A percentile compares a stretch with the other conserved stretches of the same genome.
These are phyloP conservation scores for Anarhynchus alexandrinus DNA, from an alignment of 2,113 vertebrate genomes.

Conservation along the genomic window DNA sequence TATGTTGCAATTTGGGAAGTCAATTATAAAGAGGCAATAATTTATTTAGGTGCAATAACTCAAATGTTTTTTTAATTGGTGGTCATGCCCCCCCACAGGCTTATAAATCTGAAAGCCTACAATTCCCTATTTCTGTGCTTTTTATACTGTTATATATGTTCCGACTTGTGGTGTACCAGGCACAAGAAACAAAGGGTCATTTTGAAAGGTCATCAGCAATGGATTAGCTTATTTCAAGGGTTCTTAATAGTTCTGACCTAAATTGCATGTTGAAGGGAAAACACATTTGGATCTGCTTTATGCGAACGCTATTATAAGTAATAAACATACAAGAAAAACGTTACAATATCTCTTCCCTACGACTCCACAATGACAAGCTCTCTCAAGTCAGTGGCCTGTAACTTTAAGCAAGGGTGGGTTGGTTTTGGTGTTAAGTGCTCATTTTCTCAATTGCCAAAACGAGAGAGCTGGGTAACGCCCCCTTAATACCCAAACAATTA, in stretches of 20 bases:
- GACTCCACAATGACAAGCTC: not conserved
- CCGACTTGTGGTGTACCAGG: not conserved
- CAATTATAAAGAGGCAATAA: not conserved
- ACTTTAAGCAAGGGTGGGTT: not conserved
- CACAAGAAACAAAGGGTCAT: not conserved
- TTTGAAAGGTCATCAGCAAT: not conserved
- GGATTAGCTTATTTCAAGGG: not conserved
- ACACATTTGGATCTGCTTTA: not conserved
- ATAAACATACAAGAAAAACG: not conserved
- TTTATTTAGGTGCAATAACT: not conserved
- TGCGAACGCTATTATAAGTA: rapidly evolving
- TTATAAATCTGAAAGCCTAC: not conserved
- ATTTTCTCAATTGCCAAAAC: not conserved
- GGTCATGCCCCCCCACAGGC: not conserved
- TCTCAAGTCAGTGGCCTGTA: not conserved
- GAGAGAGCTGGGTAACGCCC: not conserved
- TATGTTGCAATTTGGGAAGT: not conserved
- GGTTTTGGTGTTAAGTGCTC: not conserved
- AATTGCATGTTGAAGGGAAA: not conserved
- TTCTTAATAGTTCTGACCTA: not conserved
- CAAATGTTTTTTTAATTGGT: not conserved
- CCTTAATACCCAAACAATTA: not conserved
- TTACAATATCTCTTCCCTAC: not conserved
- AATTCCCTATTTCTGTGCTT: not conserved
- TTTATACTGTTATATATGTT: not conserved